Evolutionary conservation across 2,888 invertebrate species (phyloP).

Genomic region (Colostygia pectinataria): DNA sequence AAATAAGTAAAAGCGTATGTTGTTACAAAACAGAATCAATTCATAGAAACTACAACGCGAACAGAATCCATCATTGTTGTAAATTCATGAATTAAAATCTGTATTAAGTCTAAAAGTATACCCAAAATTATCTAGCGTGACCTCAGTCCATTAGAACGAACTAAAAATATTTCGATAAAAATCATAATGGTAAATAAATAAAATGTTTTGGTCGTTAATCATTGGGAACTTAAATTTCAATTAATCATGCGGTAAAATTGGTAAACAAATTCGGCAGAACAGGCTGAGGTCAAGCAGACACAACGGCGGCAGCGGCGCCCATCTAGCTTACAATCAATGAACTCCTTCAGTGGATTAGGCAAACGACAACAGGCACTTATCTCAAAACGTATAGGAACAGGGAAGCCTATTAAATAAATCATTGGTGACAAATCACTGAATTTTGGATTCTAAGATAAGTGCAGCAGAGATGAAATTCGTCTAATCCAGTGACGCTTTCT

Average conservation of each 20-base stretch:
- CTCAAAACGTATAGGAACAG: conserved; percentile 75
- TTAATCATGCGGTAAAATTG: conserved; percentile 40
- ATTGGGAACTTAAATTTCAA: conserved; percentile 25
- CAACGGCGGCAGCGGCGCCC: conserved; percentile 43
- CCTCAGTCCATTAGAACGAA: conserved; percentile 62
- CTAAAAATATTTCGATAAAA: conserved; percentile 34
- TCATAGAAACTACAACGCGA: conserved; percentile 53
- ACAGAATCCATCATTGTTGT: conserved; percentile 30
- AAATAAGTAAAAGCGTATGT: conserved; percentile 80
- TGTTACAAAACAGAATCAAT: conserved; percentile 59
- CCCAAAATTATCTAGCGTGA: conserved; percentile 49
- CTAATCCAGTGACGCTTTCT: conserved; percentile 66
- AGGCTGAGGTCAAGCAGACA: conserved; percentile 61
- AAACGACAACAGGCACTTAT: conserved; percentile 55
- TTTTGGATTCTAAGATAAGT: conserved; percentile 63
- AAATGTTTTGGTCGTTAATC: conserved; percentile 36
- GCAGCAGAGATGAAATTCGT: conserved; percentile 56
- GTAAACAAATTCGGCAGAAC: conserved; percentile 43
- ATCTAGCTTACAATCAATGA: conserved; percentile 38
- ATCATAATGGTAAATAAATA: conserved; percentile 33
- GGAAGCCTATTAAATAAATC: conserved; percentile 72
- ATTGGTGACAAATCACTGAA: conserved; percentile 80
- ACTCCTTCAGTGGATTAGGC: conserved; percentile 67
- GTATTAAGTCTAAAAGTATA: conserved; percentile 54
- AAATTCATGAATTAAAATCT: conserved; percentile 52